Conservation (phyloP, 1,140 invertebrate genomes). For the Listronotus oregonensis region DNA sequence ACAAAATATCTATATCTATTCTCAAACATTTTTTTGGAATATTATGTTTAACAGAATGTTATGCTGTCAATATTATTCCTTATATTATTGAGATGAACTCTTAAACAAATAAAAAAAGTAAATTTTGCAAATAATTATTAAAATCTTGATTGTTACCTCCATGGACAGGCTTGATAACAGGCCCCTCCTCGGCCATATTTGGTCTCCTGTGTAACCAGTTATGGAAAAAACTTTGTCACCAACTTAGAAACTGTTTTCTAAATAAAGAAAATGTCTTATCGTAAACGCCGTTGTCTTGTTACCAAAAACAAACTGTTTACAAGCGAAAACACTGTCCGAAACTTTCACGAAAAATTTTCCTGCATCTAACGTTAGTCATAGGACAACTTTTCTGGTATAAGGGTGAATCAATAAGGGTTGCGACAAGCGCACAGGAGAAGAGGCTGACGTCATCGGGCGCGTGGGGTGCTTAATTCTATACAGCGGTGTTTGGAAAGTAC, state of each 20-base stretch:
- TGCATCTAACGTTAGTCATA: slow-evolving; percentile 16
- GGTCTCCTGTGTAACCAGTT: not conserved
- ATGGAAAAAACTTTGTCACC: not conserved
- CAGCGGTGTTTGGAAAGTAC: not conserved
- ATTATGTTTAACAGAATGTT: no score
- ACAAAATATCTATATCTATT: no score
- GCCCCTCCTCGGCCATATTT: slow-evolving; percentile 47
- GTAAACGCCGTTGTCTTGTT: not conserved
- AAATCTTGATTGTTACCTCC: slow-evolving; percentile 37
- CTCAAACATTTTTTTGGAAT: no score
- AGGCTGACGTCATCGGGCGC: slow-evolving; percentile 36
- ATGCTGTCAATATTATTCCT: no score
- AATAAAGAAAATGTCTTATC: not conserved
- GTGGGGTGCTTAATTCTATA: slow-evolving; percentile 24
- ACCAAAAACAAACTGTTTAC: no score
- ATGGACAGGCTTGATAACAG: slow-evolving; percentile 45
- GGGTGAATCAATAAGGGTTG: slow-evolving; percentile 43
- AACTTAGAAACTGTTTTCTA: not conserved
- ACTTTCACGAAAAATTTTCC: not conserved
- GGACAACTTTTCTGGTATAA: slow-evolving; percentile 7
- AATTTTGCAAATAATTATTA: not conserved
- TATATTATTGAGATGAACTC: no score
- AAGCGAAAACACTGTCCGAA: not conserved
- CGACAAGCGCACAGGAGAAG: slow-evolving; percentile 37
- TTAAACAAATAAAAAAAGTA: no score